These are phyloP conservation scores for Hyposoter didymator DNA, from an alignment of 2,888 invertebrate genomes.

Conservation along the genomic window DNA sequence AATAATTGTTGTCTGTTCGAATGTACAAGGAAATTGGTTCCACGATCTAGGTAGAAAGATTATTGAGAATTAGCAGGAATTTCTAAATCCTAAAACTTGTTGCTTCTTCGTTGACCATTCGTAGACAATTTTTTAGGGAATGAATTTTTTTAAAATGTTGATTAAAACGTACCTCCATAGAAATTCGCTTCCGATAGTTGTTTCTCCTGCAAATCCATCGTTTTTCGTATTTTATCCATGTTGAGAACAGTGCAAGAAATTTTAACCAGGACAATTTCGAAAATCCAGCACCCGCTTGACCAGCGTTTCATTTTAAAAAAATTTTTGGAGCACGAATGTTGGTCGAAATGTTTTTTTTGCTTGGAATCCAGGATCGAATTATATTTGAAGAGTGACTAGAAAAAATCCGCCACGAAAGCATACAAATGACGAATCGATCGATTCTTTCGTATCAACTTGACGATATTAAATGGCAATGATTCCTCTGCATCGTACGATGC, in stretches of 20 bases:
- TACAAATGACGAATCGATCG: not conserved
- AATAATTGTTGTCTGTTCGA: not conserved
- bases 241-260: no score
- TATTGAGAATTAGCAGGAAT: not conserved
- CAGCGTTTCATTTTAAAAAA: not conserved
- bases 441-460: slow-evolving; percentile 23
- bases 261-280: no score
- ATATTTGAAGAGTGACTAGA: not conserved
- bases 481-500: slow-evolving; percentile 20
- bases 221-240: no score
- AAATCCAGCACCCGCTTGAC: no score
- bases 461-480: slow-evolving; percentile 49
- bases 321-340: not conserved
- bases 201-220: no score
- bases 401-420: not conserved
- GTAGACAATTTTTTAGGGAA: no score
- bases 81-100: no score
- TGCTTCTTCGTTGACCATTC: no score
- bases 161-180: no score
- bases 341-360: not conserved
- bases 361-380: not conserved
- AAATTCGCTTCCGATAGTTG: no score
- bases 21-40: not conserved
- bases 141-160: no score
- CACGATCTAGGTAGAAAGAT: not conserved